Conservation (phyloP, 2,888 invertebrate species). For the Philereme transversata region DNA sequence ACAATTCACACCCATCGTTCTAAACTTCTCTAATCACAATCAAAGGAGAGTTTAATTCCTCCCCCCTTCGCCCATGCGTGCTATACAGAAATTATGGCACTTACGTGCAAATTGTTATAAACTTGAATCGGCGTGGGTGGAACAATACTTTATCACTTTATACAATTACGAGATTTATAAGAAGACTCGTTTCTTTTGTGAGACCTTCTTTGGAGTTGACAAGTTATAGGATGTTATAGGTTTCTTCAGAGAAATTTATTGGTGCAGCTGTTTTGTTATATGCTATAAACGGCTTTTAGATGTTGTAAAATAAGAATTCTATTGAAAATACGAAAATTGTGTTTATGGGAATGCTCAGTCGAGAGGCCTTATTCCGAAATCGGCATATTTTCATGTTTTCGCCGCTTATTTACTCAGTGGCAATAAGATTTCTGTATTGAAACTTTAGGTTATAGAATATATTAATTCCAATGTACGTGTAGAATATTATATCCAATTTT, state of each 20-base stretch:
- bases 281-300: slow-evolving; percentile 21
- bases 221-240: slow-evolving; percentile 14
- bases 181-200: slow-evolving; percentile 26
- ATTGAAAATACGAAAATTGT: not conserved
- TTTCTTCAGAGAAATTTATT: slow-evolving; percentile 18
- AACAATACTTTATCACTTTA: slow-evolving; percentile 56
- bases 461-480: no score
- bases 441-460: no score
- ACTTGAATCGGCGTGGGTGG: slow-evolving; percentile 35
- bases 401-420: no score
- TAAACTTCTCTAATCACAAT: slow-evolving; percentile 36
- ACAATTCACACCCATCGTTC: slow-evolving; percentile 2
- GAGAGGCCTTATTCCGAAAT: no score
- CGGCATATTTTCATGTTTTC: no score
- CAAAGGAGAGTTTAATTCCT: slow-evolving; percentile 12
- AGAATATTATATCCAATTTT: no score
- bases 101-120: slow-evolving; percentile 65
- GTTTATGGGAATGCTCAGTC: no score
- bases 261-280: slow-evolving; percentile 6
- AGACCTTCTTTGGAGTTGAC: slow-evolving; percentile 24
- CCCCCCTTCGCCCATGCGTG: slow-evolving; percentile 20
- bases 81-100: slow-evolving; percentile 55
- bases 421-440: no score
- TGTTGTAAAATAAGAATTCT: slow-evolving; percentile 15
- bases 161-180: slow-evolving; percentile 52